phyloP scores from a whole-genome alignment of 92 coral and sea anemone genomes.

The Phymanthus crucifer region DNA sequence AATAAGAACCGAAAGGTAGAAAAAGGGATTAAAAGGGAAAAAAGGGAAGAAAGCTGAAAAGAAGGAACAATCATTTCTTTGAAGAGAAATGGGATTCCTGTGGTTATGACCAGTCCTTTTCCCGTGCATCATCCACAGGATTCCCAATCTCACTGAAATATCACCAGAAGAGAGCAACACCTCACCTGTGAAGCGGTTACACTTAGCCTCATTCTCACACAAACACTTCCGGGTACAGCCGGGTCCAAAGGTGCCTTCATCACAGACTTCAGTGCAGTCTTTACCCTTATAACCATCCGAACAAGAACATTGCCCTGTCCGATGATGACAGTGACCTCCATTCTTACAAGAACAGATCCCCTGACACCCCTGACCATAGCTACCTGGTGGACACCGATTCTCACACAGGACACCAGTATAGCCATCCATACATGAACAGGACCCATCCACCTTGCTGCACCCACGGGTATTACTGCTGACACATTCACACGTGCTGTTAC shows the following conservation, averaged over 20 bases:
- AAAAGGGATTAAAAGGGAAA: background rate
- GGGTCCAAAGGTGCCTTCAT: conserved; percentile 61
- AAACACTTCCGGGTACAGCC: conserved; percentile 63
- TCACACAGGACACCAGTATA: conserved; percentile 81
- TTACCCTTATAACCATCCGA: conserved; percentile 69
- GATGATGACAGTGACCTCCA: conserved; percentile 83
- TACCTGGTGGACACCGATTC: conserved; percentile 79
- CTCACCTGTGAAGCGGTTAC: conserved; percentile 63
- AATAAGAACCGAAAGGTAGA: background rate
- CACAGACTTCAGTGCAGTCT: conserved; percentile 56
- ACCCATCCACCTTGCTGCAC: conserved; percentile 68
- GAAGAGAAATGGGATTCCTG: no score
- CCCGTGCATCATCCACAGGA: background rate
- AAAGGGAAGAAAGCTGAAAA: background rate
- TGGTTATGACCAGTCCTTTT: no score
- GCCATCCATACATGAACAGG: conserved; percentile 71
- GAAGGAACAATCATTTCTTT: background rate
- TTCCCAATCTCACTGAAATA: background rate
- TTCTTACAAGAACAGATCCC: conserved; percentile 74
- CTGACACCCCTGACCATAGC: conserved; percentile 69
- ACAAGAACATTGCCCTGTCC: conserved; percentile 74
- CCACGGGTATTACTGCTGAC: conserved; percentile 35
- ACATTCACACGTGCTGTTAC: conserved; percentile 76
- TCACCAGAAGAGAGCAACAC: background rate
- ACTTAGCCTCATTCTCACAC: conserved; percentile 78